phyloP scores from a whole-genome alignment of 2,888 invertebrate genomes.

The Alloplasta piceator region DNA sequence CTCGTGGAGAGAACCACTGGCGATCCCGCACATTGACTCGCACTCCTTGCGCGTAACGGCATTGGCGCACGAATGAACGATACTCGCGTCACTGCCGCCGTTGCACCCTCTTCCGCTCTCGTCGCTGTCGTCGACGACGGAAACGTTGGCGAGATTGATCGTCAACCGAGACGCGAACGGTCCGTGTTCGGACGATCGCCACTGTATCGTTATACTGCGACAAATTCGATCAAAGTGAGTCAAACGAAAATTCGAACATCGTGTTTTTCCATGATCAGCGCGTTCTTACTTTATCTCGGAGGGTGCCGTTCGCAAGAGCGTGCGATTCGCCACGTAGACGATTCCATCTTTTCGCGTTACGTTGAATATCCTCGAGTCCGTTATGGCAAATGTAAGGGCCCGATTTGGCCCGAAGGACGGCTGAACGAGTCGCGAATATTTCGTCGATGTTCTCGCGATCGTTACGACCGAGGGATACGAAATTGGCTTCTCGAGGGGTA shows the following conservation, averaged over 20 bases:
- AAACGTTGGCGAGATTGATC: slow-evolving; percentile 79
- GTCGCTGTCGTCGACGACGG: slow-evolving; percentile 45
- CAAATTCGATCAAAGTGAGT: neutral
- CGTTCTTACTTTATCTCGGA: slow-evolving; percentile 82
- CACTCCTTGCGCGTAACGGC: slow-evolving; percentile 84
- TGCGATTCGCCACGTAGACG: slow-evolving; percentile 84
- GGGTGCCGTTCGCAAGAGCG: slow-evolving; percentile 82
- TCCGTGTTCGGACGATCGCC: slow-evolving; percentile 77
- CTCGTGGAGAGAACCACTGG: slow-evolving; percentile 82
- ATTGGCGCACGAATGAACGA: slow-evolving; percentile 84
- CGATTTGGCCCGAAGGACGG: slow-evolving; percentile 71
- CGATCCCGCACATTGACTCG: slow-evolving; percentile 84
- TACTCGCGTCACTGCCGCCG: slow-evolving; percentile 70
- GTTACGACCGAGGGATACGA: slow-evolving; percentile 71
- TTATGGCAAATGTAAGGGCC: slow-evolving; percentile 69
- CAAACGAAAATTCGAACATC: neutral
- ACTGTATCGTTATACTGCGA: slow-evolving; percentile 80
- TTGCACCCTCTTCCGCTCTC: slow-evolving; percentile 75
- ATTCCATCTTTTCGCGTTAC: slow-evolving; percentile 86
- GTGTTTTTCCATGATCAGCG: neutral
- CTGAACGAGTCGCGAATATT: slow-evolving; percentile 75
- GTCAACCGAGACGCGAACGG: slow-evolving; percentile 68
- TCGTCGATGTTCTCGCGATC: slow-evolving; percentile 72
- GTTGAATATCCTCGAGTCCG: slow-evolving; percentile 83
- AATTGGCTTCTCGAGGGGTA: slow-evolving; percentile 70